Conservation (phyloP, 1,140 invertebrate species). For the Ceratoteleas bidentatus region DNA sequence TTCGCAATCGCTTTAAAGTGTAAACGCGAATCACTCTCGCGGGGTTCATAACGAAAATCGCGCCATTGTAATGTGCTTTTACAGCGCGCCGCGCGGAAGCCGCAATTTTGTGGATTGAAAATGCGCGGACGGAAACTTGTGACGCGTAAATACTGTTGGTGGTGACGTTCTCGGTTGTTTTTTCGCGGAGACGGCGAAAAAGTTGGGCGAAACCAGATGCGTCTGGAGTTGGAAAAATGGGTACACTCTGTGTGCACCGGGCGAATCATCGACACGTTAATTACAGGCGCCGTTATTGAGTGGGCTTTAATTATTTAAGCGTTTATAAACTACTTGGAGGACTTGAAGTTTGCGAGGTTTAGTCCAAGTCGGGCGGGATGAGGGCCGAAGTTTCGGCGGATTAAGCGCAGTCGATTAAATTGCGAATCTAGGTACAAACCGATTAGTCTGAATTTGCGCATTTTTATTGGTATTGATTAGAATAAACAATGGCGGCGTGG, state of each 20-base stretch:
- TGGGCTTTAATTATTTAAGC: constrained; percentile 66
- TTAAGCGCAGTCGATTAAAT: constrained; percentile 60
- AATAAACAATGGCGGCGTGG: constrained; percentile 49
- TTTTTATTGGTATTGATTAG: constrained; percentile 55
- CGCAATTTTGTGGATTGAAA: no score
- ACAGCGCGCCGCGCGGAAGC: no score
- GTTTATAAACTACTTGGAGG: constrained; percentile 59
- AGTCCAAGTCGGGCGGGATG: constrained; percentile 46
- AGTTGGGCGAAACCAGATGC: no score
- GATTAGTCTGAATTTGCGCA: constrained; percentile 43
- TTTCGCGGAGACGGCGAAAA: no score
- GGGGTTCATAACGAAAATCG: no score
- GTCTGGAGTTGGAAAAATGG: background rate
- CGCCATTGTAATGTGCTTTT: no score
- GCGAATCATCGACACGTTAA: constrained; percentile 44
- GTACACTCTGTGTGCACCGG: constrained; percentile 12
- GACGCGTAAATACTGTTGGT: background rate
- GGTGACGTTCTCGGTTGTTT: background rate
- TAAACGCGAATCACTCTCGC: no score
- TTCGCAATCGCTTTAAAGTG: no score
- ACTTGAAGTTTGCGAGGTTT: constrained; percentile 55
- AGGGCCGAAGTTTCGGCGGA: constrained; percentile 48
- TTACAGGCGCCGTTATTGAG: constrained; percentile 51
- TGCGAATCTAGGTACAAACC: constrained; percentile 42
- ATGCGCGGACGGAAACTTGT: background rate